phyloP scores from a whole-genome alignment of 1,140 invertebrate species.

The Mizuhopecten yessoensis region DNA sequence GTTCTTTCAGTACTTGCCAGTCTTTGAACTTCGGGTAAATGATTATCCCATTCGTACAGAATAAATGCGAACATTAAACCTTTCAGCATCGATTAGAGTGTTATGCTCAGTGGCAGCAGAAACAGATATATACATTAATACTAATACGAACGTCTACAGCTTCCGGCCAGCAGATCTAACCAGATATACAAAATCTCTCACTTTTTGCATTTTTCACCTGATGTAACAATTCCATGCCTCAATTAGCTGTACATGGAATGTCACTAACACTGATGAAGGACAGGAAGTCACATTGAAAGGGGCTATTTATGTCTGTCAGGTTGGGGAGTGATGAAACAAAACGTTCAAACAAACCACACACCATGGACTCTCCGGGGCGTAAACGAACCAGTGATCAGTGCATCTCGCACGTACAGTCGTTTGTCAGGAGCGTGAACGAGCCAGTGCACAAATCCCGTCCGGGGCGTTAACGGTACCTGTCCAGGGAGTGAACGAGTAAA shows the following conservation, averaged over 20 bases:
- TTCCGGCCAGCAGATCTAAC: not conserved
- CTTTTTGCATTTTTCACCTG: conserved; percentile 1
- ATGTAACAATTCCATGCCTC: not conserved
- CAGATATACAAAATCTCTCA: conserved; percentile 1
- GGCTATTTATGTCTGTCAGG: not conserved
- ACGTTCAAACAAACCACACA: conserved; percentile 32
- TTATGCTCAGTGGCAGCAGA: not conserved
- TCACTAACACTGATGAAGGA: not conserved
- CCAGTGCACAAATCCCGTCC: too few species aligned
- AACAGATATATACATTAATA: not conserved
- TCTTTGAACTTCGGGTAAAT: conserved; percentile 26
- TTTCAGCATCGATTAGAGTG: not conserved
- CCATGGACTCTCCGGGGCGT: not conserved
- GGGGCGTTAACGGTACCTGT: too few species aligned
- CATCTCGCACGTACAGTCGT: too few species aligned
- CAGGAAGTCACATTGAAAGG: not conserved
- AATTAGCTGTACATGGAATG: conserved; percentile 26
- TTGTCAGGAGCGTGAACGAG: too few species aligned
- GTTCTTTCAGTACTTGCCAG: not conserved
- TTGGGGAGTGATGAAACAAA: conserved; percentile 13
- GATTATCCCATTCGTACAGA: not conserved
- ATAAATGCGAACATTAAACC: not conserved
- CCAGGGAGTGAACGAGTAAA: not conserved
- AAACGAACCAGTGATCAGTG: not conserved
- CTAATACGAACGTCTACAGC: not conserved